Percentiles rank a stretch among this genome's conserved stretches.
Evolutionary conservation across 2,888 invertebrate genomes (phyloP).

Genomic region (Drosophila anceps): DNA sequence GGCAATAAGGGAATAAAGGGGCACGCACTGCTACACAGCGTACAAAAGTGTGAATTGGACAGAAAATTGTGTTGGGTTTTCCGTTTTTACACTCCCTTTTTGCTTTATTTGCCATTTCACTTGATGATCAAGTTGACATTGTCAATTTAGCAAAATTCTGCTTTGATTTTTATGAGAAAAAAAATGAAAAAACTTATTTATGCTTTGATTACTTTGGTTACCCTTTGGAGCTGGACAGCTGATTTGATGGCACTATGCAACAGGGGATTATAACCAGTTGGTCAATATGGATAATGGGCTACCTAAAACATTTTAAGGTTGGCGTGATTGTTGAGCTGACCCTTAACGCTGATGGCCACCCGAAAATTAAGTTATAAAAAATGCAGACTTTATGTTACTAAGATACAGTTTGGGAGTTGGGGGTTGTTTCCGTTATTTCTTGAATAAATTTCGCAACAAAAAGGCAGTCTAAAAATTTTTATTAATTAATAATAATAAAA

Average conservation of each 20-base stretch:
- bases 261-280: conserved; percentile 20
- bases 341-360: background rate
- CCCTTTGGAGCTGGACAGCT: conserved; percentile 50
- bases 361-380: background rate
- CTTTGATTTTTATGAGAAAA: conserved; percentile 10
- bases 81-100: conserved; percentile 53
- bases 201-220: conserved; percentile 62
- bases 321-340: background rate
- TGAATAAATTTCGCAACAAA: background rate
- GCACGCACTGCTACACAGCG: conserved; percentile 27
- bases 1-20: conserved; percentile 30
- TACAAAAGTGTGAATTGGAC: conserved; percentile 56
- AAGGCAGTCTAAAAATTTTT: background rate
- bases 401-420: background rate
- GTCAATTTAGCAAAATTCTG: conserved; percentile 68
- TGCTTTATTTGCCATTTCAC: conserved; percentile 68
- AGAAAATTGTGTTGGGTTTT: conserved; percentile 62
- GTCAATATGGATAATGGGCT: conserved; percentile 9
- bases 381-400: background rate
- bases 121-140: conserved; percentile 73
- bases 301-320: conserved; percentile 4
- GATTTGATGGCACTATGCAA: conserved; percentile 44
- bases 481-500: too few species aligned
- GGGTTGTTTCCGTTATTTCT: background rate
- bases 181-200: conserved; percentile 6